phyloP scores from a whole-genome alignment of 2,888 invertebrate genomes.

The Drosophila mercatorum region DNA sequence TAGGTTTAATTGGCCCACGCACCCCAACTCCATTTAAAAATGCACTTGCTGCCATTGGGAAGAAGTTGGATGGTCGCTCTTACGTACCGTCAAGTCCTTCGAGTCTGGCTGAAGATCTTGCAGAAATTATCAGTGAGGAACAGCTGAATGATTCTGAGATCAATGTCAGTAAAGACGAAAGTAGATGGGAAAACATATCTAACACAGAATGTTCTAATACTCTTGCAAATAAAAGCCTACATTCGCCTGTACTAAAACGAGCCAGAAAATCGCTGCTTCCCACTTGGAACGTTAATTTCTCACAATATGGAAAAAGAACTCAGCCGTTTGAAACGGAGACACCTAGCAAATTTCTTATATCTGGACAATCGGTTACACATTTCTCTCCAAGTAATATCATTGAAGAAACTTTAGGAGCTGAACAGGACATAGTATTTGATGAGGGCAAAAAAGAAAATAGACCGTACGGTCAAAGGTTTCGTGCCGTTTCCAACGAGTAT shows the following conservation, averaged over 20 bases:
- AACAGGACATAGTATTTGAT: constrained; percentile 81
- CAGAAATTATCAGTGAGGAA: constrained; percentile 94
- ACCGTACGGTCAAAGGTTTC: constrained; percentile 55
- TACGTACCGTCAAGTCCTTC: constrained; percentile 90
- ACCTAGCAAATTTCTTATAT: constrained; percentile 93
- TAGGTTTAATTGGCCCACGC: constrained; percentile 86
- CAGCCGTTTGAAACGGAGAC: constrained; percentile 91
- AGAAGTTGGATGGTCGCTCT: constrained; percentile 87
- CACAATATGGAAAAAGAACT: constrained; percentile 86
- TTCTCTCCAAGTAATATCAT: constrained; percentile 95
- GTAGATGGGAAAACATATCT: constrained; percentile 29
- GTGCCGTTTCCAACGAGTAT: constrained; percentile 36
- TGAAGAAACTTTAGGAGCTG: constrained; percentile 89
- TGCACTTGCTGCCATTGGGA: constrained; percentile 94
- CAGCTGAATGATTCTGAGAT: constrained; percentile 86
- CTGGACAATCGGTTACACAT: constrained; percentile 88
- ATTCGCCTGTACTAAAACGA: constrained; percentile 89
- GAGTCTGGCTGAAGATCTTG: constrained; percentile 92
- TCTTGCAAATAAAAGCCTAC: constrained; percentile 84
- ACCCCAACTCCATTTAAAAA: constrained; percentile 98
- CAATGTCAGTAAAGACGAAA: constrained; percentile 19
- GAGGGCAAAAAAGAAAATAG: constrained; percentile 82
- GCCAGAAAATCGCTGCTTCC: constrained; percentile 92
- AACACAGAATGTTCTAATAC: constrained; percentile 84
- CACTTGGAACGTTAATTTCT: constrained; percentile 86